Conservation (phyloP, 1,140 invertebrate species). For the Calephelis nemesis region DNA sequence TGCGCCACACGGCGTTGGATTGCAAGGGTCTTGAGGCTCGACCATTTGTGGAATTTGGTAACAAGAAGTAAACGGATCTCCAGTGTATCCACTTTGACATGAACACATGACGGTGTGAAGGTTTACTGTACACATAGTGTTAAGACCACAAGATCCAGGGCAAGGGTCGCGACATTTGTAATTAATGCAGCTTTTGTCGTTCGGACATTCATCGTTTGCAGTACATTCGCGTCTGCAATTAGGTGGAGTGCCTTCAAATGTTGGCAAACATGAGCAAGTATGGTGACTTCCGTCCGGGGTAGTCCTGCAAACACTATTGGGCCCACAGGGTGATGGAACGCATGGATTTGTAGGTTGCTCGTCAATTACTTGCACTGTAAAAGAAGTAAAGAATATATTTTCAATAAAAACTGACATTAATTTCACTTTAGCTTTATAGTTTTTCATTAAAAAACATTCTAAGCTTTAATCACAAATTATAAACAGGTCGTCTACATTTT, state of each 20-base stretch:
- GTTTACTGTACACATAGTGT: conserved; percentile 83
- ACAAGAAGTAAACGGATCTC: conserved; percentile 70
- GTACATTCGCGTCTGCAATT: conserved; percentile 86
- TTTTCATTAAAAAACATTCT: no score
- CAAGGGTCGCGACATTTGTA: conserved; percentile 87
- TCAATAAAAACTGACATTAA: not conserved
- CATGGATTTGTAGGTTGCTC: conserved; percentile 82
- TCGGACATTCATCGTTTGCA: conserved; percentile 85
- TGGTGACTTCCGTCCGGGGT: conserved; percentile 80
- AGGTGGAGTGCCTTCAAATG: conserved; percentile 85
- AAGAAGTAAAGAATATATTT: conserved; percentile 25
- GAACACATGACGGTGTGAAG: conserved; percentile 88
- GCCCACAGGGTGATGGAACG: conserved; percentile 86
- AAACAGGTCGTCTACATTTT: no score
- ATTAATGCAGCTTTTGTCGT: conserved; percentile 83
- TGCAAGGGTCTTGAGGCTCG: conserved; percentile 78
- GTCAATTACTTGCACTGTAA: conserved; percentile 53
- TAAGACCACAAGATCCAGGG: conserved; percentile 84
- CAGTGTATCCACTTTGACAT: conserved; percentile 80
- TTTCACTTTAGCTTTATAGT: not conserved
- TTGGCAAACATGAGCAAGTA: conserved; percentile 83
- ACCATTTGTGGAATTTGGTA: conserved; percentile 49
- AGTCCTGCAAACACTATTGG: conserved; percentile 83
- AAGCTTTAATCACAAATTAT: no score
- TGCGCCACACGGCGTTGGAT: conserved; percentile 84